These are phyloP conservation scores for Selenia dentaria DNA, from an alignment of 2,888 invertebrate species.

Conservation along the genomic window DNA sequence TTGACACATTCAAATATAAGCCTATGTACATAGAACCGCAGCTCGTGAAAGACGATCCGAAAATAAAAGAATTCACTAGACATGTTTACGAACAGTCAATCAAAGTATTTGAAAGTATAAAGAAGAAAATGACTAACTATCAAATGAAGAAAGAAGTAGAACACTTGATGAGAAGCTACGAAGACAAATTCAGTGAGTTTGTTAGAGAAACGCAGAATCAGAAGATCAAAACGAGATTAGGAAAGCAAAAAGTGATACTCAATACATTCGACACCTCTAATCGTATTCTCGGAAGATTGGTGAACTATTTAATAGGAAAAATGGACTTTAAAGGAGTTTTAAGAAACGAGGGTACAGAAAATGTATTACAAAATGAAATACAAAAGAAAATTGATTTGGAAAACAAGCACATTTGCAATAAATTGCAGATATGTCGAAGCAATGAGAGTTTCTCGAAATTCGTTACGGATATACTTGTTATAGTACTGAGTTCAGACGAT, in stretches of 20 bases:
- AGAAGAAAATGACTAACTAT: constrained; percentile 33
- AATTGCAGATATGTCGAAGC: constrained; percentile 48
- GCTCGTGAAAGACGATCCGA: constrained; percentile 42
- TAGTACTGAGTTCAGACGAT: constrained; percentile 36
- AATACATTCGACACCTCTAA: constrained; percentile 57
- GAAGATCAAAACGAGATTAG: constrained; percentile 50
- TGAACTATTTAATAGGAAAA: constrained; percentile 42
- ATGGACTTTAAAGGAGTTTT: constrained; percentile 30
- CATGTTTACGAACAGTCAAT: constrained; percentile 49
- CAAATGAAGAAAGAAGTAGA: constrained; percentile 36
- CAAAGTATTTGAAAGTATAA: constrained; percentile 46
- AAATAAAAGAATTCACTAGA: constrained; percentile 44
- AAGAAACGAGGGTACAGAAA: constrained; percentile 20
- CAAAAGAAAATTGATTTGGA: constrained; percentile 40
- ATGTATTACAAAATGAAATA: constrained; percentile 40
- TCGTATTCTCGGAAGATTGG: constrained; percentile 43
- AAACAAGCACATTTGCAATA: constrained; percentile 44
- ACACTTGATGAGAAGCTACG: constrained; percentile 39
- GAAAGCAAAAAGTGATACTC: constrained; percentile 53
- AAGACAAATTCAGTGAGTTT: constrained; percentile 49
- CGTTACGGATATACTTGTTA: constrained; percentile 35
- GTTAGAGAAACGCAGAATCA: constrained; percentile 43
- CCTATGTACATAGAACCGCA: constrained; percentile 22
- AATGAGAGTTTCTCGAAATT: constrained; percentile 40
- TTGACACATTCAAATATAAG: neutral